phyloP scores from a whole-genome alignment of 2,113 vertebrate species.

The Acrocephalus arundinaceus region DNA sequence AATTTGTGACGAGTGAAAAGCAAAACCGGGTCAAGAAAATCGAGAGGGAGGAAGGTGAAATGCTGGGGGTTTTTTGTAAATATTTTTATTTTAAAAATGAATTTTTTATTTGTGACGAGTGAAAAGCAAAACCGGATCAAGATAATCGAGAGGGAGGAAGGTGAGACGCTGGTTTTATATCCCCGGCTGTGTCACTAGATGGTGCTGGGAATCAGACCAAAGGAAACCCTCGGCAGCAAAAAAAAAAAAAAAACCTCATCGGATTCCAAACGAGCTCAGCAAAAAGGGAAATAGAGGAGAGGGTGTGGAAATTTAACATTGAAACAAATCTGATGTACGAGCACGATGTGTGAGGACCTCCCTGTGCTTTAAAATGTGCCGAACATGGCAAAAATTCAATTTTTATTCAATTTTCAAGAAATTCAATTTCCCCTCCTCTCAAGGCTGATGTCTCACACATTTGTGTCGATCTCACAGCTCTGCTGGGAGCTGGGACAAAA shows the following conservation, averaged over 20 bases:
- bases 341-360: neutral
- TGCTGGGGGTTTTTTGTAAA: neutral
- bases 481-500: neutral
- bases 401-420: neutral
- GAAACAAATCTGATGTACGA: rapidly evolving
- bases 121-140: neutral
- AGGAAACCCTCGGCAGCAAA: neutral
- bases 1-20: neutral
- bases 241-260: neutral
- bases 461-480: neutral
- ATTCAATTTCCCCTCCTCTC: neutral
- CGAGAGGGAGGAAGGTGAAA: neutral
- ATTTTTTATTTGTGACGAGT: neutral
- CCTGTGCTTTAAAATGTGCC: neutral
- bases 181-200: neutral
- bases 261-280: neutral
- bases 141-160: neutral
- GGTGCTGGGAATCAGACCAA: neutral
- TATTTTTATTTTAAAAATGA: neutral
- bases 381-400: rapidly evolving
- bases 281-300: neutral
- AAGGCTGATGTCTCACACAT: neutral
- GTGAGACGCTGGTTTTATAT: rapidly evolving
- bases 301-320: neutral
- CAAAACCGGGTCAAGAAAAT: neutral